Conservation (phyloP, 2,888 invertebrate species). For the Nomada fucata region DNA sequence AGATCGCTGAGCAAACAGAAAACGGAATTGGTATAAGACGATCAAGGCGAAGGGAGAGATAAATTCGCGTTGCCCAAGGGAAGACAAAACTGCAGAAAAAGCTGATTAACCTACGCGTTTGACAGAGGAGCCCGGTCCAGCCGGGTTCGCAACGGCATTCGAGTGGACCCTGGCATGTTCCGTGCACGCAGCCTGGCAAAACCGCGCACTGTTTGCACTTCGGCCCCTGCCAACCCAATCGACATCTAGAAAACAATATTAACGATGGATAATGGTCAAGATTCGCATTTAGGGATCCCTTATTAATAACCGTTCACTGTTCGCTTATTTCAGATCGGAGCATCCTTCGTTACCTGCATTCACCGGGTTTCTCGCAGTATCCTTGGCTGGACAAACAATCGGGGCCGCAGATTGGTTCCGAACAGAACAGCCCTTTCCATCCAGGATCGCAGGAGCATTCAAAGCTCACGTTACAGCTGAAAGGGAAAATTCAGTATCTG, state of each 20-base stretch:
- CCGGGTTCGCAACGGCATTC: conserved; percentile 96
- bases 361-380: conserved; percentile 93
- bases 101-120: conserved; percentile 89
- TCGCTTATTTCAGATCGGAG: conserved; percentile 10
- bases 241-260: conserved; percentile 86
- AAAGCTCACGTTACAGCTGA: conserved; percentile 92
- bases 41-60: background rate
- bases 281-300: conserved; percentile 33
- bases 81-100: background rate
- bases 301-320: conserved; percentile 36
- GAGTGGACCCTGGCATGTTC: conserved; percentile 94
- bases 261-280: background rate
- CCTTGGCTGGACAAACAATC: conserved; percentile 94
- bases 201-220: conserved; percentile 94
- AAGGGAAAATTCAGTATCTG: conserved; percentile 63
- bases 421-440: conserved; percentile 95
- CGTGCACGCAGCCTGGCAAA: conserved; percentile 95
- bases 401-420: conserved; percentile 93
- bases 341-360: conserved; percentile 87
- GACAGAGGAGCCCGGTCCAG: conserved; percentile 95
- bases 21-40: background rate
- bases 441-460: conserved; percentile 94
- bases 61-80: background rate
- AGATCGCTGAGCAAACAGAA: conserved; percentile 88
- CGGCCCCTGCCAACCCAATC: conserved; percentile 95